Percentiles rank a stretch among this genome's conserved stretches.
These are phyloP conservation scores for Chouioia cunea DNA, from an alignment of 2,888 invertebrate genomes.

Conservation along the genomic window DNA sequence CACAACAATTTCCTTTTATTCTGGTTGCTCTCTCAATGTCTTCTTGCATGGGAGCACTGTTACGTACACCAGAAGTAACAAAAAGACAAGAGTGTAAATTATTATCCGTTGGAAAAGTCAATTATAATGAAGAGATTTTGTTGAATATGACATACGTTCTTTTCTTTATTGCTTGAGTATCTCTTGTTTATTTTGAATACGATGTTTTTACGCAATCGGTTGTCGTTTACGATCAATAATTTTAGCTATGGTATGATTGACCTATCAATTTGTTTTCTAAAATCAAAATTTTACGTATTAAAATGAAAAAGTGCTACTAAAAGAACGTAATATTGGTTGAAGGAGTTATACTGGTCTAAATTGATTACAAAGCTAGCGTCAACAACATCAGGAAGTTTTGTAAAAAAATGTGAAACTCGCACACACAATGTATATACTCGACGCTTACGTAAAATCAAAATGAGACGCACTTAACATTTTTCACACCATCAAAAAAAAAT, in stretches of 20 bases:
- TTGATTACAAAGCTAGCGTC: too few species aligned
- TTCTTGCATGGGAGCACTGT: slow-evolving; percentile 12
- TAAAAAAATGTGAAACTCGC: slow-evolving; percentile 8
- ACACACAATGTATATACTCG: slow-evolving; percentile 16
- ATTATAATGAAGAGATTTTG: slow-evolving; percentile 27
- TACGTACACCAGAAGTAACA: too few species aligned
- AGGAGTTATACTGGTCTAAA: too few species aligned
- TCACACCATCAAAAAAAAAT: slow-evolving; percentile 36
- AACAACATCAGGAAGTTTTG: too few species aligned
- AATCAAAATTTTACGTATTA: too few species aligned
- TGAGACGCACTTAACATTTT: slow-evolving; percentile 34
- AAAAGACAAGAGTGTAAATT: slow-evolving; percentile 1
- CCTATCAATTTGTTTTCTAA: too few species aligned
- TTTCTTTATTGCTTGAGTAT: neutral
- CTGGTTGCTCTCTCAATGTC: slow-evolving; percentile 14
- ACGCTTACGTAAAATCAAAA: slow-evolving; percentile 31
- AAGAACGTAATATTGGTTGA: too few species aligned
- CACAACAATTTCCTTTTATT: slow-evolving; percentile 40
- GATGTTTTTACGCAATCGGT: too few species aligned
- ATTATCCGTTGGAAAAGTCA: neutral
- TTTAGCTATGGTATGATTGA: too few species aligned
- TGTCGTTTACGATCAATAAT: too few species aligned
- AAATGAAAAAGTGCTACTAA: too few species aligned
- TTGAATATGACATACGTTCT: slow-evolving; percentile 13
- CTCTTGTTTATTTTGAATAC: neutral